A percentile compares a stretch with the other conserved stretches of the same genome.
Evolutionary conservation across 2,888 invertebrate genomes (phyloP).

Genomic region (Eubasilissa splendida): DNA sequence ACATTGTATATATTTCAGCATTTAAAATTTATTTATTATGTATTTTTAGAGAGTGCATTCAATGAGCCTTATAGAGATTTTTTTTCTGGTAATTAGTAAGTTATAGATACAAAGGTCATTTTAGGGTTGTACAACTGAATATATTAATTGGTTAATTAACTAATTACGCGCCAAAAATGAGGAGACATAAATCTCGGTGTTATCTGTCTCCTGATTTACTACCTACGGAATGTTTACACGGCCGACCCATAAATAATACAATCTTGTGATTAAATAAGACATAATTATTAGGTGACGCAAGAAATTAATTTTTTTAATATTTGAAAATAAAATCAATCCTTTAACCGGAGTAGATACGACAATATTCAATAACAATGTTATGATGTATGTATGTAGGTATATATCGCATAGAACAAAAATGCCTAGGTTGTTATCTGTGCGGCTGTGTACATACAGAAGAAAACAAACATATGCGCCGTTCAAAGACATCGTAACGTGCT

Average conservation of each 20-base stretch:
- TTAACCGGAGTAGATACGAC: too few relatives aligned
- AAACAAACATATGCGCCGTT: too few relatives aligned
- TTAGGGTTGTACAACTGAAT: conserved; percentile 8
- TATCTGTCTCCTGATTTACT: neutral
- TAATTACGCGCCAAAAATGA: conserved; percentile 44
- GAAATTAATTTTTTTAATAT: neutral
- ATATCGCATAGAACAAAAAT: too few relatives aligned
- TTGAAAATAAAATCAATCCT: too few relatives aligned
- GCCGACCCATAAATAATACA: neutral
- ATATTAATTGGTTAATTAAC: conserved; percentile 31
- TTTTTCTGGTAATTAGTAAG: neutral
- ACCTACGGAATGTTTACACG: neutral
- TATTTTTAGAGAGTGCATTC: neutral
- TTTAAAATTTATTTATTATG: too few relatives aligned
- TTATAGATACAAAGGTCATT: too few relatives aligned
- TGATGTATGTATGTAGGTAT: too few relatives aligned
- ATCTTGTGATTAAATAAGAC: neutral
- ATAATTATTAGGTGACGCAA: conserved; percentile 14
- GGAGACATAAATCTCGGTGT: neutral
- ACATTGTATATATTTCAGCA: too few relatives aligned
- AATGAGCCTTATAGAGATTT: neutral
- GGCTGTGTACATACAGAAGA: too few relatives aligned
- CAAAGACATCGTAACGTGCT: too few relatives aligned
- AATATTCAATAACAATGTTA: too few relatives aligned
- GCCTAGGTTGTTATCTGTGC: too few relatives aligned